These are phyloP conservation scores for Ceyx cyanopectus DNA, from an alignment of 2,113 vertebrate genomes.

Conservation along the genomic window DNA sequence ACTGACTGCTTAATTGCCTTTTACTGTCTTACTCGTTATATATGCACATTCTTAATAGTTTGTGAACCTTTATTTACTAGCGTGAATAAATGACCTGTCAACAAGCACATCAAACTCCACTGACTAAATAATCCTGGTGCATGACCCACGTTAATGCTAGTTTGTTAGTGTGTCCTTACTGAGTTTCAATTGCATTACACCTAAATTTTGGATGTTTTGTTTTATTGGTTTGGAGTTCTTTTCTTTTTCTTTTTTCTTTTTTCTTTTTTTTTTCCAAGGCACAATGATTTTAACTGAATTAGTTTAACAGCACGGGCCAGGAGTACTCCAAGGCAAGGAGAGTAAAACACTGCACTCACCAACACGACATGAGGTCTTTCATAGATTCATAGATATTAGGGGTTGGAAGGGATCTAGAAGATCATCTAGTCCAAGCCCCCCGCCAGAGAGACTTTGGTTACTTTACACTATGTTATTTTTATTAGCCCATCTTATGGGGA, in stretches of 20 bases:
- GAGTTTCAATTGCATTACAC: constrained; percentile 58
- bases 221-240: constrained; percentile 2
- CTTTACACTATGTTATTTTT: constrained; percentile 32
- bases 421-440: too few species aligned
- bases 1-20: constrained; percentile 82
- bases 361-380: background rate
- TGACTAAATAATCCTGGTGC: constrained; percentile 22
- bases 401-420: too few species aligned
- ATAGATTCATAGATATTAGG: too few species aligned
- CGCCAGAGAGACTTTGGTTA: background rate
- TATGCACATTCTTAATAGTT: constrained; percentile 70
- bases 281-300: constrained; percentile 54
- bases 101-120: background rate
- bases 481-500: background rate
- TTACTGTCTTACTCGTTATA: constrained; percentile 76
- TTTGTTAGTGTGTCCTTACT: constrained; percentile 6
- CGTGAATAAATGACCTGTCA: constrained; percentile 62
- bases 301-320: constrained; percentile 54
- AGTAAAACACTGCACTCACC: background rate
- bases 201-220: background rate
- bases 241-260: constrained; percentile 5
- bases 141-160: constrained; percentile 14
- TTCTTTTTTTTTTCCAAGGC: background rate
- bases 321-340: constrained; percentile 33
- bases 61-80: constrained; percentile 69